Evolutionary conservation across 1,140 invertebrate species (phyloP).

Genomic region (Varroa destructor): DNA sequence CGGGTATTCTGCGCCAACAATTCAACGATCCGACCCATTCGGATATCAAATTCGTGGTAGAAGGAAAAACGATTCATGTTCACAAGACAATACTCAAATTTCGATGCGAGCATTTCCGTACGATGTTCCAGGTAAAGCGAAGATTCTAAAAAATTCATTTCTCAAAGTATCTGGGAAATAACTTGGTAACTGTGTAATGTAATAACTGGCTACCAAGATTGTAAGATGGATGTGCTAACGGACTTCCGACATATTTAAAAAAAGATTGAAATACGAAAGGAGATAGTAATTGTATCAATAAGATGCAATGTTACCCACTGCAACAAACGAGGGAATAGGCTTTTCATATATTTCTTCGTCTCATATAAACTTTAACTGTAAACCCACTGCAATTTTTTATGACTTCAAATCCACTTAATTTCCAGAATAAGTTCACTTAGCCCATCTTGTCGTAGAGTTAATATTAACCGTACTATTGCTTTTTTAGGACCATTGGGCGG

Average conservation of each 20-base stretch:
- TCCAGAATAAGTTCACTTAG: neutral
- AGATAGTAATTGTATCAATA: too few relatives aligned
- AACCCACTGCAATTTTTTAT: neutral
- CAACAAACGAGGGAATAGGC: too few relatives aligned
- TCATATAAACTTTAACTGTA: neutral
- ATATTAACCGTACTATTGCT: neutral
- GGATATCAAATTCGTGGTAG: slow-evolving; percentile 51
- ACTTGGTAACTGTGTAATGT: neutral
- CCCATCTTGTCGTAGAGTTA: neutral
- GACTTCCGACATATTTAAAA: too few relatives aligned
- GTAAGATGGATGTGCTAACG: too few relatives aligned
- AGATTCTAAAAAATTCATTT: neutral
- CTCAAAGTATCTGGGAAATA: slow-evolving; percentile 1
- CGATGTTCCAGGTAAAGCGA: slow-evolving; percentile 48
- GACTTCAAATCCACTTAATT: neutral
- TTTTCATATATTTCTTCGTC: too few relatives aligned
- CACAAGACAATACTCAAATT: slow-evolving; percentile 49
- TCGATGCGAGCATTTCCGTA: slow-evolving; percentile 51
- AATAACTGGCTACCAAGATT: too few relatives aligned
- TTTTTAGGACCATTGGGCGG: slow-evolving; percentile 48
- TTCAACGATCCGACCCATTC: slow-evolving; percentile 33
- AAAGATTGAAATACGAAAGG: too few relatives aligned
- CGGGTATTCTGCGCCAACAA: slow-evolving; percentile 31
- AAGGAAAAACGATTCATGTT: slow-evolving; percentile 51
- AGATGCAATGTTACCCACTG: too few relatives aligned